Base-by-base conservation (phyloP, 2,888 invertebrate genomes). In the Morinoia aosen region DNA sequence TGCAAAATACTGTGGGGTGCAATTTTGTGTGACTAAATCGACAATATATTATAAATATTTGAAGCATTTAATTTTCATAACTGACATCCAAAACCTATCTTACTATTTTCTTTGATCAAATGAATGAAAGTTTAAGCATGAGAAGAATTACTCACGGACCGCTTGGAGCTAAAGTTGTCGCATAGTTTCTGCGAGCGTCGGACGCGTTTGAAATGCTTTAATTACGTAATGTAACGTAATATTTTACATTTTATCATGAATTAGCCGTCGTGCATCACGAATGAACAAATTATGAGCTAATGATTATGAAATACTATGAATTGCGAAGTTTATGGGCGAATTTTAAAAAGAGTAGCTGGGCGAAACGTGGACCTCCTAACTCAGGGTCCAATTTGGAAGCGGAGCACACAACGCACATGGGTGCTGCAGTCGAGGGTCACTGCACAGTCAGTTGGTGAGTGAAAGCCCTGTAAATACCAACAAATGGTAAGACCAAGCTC, bases 401-500 rank as follows among this genome's bases (percentile, higher is more conserved):
- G 25, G 76, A 33, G 8, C 76, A 16, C 33, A 33, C 64, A 76
- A 33, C 33, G 33, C 10, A 33, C 76, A 33, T 33, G 76, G 76
- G 76, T 33, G 8, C 76, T 76, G 33, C 3, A 16, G 76, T 76
- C 76, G 7, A 76, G 76, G 76, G 76, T 76, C 76, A 76, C 76
- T 76, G 33, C 76, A 33, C 76, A 76, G 76, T 76, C 0, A 76
- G 76, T 76, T 76, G 25, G 76, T 76, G 25, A 76, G 25, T 76
- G 76, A 76, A 76, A 76, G 76, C 76, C 76, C 76, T 33, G 76
- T 76, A 33, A 76, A 76, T 10, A 76, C 76, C 76, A 76, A 76
- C 76, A 76, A 76, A 76, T 76, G 76, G 25, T 76, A 76, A 76
- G 76, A 76, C 76, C 76, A 76, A 76, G 76, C 76, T 76, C 76